Conservation (phyloP, 2,113 vertebrate species). For the Cardinalis cardinalis region DNA sequence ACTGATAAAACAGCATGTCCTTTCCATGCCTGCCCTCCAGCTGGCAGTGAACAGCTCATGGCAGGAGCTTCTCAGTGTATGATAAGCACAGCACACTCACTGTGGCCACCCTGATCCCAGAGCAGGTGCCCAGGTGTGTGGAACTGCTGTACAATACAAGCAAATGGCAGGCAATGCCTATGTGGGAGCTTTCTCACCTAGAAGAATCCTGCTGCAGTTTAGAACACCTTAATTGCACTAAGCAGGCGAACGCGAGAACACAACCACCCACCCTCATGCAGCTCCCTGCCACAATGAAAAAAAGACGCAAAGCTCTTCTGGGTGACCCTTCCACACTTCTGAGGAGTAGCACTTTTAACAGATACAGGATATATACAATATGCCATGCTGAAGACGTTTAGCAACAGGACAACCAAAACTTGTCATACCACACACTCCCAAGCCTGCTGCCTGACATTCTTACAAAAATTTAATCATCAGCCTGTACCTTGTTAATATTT, state of each 20-base stretch:
- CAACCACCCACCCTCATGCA: accelerated
- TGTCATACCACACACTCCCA: neutral
- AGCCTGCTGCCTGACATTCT: neutral
- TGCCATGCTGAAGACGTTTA: neutral
- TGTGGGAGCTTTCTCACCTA: neutral
- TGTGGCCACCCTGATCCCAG: neutral
- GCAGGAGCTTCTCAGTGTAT: neutral
- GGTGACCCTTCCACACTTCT: neutral
- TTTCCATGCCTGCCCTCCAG: accelerated
- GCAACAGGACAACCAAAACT: neutral
- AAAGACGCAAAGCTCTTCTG: neutral
- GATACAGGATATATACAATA: accelerated
- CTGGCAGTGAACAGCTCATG: neutral
- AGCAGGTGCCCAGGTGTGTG: neutral
- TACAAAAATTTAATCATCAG: neutral
- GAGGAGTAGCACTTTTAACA: neutral
- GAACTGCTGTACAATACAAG: neutral
- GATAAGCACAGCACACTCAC: neutral
- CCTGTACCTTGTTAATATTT: neutral
- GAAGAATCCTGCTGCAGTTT: neutral
- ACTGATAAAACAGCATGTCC: neutral
- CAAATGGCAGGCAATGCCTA: accelerated
- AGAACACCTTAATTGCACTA: neutral
- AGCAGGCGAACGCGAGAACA: accelerated
- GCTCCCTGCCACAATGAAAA: neutral